Evolutionary conservation across 2,888 invertebrate species (phyloP).

Genomic region (Ramazzottius varieornatus): DNA sequence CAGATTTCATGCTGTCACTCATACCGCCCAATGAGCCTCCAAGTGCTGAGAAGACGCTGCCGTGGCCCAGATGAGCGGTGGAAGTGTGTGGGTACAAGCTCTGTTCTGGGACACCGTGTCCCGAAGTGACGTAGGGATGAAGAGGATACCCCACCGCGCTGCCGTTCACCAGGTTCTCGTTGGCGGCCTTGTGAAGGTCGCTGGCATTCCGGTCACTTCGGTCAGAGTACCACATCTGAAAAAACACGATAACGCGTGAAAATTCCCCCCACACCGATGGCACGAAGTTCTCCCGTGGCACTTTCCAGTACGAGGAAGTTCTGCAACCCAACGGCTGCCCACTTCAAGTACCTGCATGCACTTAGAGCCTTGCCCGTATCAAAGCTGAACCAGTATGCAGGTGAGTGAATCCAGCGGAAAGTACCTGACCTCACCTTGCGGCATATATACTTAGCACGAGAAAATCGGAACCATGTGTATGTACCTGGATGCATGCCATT

Average conservation of each 20-base stretch:
- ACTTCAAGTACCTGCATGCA: too few species aligned
- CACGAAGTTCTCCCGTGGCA: not conserved
- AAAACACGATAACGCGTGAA: not conserved
- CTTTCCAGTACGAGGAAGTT: too few species aligned
- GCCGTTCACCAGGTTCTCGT: slow-evolving; percentile 2
- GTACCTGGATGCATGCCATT: too few species aligned
- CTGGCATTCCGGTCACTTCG: not conserved
- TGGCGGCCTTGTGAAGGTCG: not conserved
- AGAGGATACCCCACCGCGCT: not conserved
- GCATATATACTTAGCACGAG: too few species aligned
- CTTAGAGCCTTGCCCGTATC: too few species aligned
- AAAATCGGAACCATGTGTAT: too few species aligned
- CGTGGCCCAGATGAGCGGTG: not conserved
- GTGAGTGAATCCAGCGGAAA: too few species aligned
- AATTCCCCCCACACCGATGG: not conserved
- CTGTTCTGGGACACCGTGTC: not conserved
- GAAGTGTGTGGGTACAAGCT: not conserved
- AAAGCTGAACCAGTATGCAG: too few species aligned
- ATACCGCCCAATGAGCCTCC: not conserved
- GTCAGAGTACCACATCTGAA: not conserved
- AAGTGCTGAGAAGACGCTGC: not conserved
- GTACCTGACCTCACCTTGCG: too few species aligned
- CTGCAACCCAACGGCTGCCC: too few species aligned
- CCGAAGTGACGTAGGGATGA: not conserved
- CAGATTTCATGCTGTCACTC: not conserved